These are phyloP conservation scores for Matsumyia berberina DNA, from an alignment of 2,888 invertebrate species.

Conservation along the genomic window DNA sequence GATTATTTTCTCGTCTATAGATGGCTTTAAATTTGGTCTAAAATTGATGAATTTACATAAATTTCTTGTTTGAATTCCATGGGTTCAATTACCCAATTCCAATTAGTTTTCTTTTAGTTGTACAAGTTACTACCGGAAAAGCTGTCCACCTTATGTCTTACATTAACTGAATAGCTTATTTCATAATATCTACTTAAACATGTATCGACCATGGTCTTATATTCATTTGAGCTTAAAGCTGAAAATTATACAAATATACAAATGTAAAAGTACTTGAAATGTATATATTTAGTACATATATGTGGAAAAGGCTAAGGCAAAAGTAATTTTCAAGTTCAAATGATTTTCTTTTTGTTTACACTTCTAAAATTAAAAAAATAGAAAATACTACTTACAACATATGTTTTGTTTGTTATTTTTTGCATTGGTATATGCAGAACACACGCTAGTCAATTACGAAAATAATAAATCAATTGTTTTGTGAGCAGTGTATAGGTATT, in stretches of 20 bases:
- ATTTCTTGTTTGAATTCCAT: too few species aligned
- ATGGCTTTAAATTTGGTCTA: too few species aligned
- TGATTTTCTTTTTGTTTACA: background rate
- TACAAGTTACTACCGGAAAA: slow-evolving; percentile 26
- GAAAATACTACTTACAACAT: slow-evolving; percentile 18
- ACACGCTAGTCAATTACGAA: slow-evolving; percentile 15
- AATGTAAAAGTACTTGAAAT: slow-evolving; percentile 40
- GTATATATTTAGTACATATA: slow-evolving; percentile 14
- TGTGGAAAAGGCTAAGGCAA: slow-evolving; percentile 43
- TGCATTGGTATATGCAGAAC: slow-evolving; percentile 19
- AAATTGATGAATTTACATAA: too few species aligned
- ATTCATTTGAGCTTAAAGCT: slow-evolving; percentile 61
- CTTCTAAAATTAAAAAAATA: slow-evolving; percentile 28
- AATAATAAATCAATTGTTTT: slow-evolving; percentile 18
- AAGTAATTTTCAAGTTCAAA: slow-evolving; percentile 26
- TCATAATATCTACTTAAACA: slow-evolving; percentile 22
- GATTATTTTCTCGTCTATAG: too few species aligned
- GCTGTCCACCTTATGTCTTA: slow-evolving; percentile 43
- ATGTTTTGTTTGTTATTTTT: background rate
- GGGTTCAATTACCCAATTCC: too few species aligned
- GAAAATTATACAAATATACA: slow-evolving; percentile 52
- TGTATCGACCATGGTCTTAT: slow-evolving; percentile 37
- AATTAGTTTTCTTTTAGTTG: too few species aligned
- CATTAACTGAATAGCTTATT: slow-evolving; percentile 17
- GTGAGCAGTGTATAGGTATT: background rate